Percentiles rank a stretch among this genome's conserved stretches.
Conservation (phyloP, 2,113 vertebrate genomes). For the Phrynosoma platyrhinos region DNA sequence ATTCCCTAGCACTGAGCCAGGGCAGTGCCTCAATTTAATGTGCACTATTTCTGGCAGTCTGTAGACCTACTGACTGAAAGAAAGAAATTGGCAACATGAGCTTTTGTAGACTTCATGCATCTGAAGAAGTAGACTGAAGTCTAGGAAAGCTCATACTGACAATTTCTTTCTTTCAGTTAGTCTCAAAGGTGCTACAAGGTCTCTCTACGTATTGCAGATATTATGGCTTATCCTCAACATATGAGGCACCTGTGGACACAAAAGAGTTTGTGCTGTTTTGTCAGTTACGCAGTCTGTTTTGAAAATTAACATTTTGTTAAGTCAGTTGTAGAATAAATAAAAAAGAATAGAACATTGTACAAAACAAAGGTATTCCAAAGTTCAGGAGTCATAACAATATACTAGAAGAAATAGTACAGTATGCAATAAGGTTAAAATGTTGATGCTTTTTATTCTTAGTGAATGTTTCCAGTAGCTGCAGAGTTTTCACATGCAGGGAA, state of each 20-base stretch:
- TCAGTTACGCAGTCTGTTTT: no score
- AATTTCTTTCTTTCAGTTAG: no score
- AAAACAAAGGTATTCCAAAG: constrained; percentile 13
- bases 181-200: no score
- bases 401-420: background rate
- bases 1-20: no score
- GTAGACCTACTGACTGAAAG: no score
- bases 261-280: background rate
- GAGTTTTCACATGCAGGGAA: background rate
- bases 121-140: no score
- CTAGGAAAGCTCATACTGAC: no score
- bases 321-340: background rate
- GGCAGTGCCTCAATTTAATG: no score
- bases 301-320: background rate
- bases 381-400: background rate
- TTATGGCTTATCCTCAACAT: background rate
- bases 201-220: background rate
- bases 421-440: background rate
- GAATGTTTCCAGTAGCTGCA: background rate
- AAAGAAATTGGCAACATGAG: no score
- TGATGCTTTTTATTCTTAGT: background rate
- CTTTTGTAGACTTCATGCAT: no score
- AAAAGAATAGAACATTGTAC: background rate
- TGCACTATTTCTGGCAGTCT: no score
- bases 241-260: background rate